Evolutionary conservation across 2,888 invertebrate genomes (phyloP), one percentile per base, ranked within the genome.

Genomic region (Habroteleia sp.): DNA sequence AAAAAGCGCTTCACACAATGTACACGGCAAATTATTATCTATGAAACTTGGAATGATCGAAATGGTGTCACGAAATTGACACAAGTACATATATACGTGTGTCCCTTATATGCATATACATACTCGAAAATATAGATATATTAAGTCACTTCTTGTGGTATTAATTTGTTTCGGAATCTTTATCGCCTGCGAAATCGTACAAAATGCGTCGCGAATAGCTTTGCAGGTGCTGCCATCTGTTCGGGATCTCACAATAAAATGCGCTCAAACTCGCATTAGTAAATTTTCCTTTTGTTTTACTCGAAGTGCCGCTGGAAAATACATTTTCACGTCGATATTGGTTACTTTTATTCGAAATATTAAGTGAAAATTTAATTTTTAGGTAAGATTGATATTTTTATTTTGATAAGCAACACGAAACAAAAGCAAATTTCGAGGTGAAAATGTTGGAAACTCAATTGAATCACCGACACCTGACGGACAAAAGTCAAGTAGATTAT

Each of bases 41-140:
- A n/a, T n/a, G 46, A 29, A 29, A 39, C 42, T 7, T 65, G 63
- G 63, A 65, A 65, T 65, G 63, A 33, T 52, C 27, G 29, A 52
- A 37, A 62, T 11, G 7, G 63, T 65, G 52, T 65, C 63, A 65
- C 42, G 17, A 52, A 65, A 65, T 6, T 65, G 63, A 65, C 63
- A 65, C 63, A 42, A 52, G 42, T 65, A 65, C 14, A 16, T 52
- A 17, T n/a, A n/a, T 52, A 52, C 27, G 11, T 42, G 31, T 60
- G 35, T 17, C 50, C 35, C 33, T 65, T 52, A 65, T 60, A 60
- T 60, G 48, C 46, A 65, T 52, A 65, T 65, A 65, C 27, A 63
- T 50, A 31, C 25, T 33, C 41, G 35, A 44, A 50, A 41, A 65
- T 42, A 52, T 50, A 60, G 41, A 56, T 56, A 44, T 44, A 60